Conservation (phyloP, 2,888 invertebrate genomes). For the Rosalia funebris region DNA sequence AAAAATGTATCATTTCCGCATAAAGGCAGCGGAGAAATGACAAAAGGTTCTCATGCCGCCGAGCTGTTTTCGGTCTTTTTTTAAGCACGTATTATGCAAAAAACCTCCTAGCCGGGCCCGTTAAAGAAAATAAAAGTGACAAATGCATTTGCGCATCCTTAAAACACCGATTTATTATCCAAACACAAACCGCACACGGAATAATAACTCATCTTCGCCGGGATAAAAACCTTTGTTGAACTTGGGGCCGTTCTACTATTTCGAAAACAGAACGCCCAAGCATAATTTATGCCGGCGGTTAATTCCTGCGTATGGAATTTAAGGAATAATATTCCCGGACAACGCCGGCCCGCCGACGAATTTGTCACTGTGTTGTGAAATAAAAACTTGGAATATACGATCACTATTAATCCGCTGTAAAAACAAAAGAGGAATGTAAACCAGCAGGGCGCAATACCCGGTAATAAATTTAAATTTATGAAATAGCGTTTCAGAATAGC, state of each 20-base stretch:
- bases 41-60: too few species aligned
- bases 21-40: too few species aligned
- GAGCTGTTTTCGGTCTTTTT: constrained; percentile 16
- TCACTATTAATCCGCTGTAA: constrained; percentile 43
- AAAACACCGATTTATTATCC: constrained; percentile 58
- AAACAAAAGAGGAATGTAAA: constrained; percentile 45
- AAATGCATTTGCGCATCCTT: constrained; percentile 55
- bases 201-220: constrained; percentile 39
- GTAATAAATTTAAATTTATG: constrained; percentile 49
- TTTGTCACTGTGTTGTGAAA: constrained; percentile 30
- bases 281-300: constrained; percentile 24
- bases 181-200: constrained; percentile 48
- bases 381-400: constrained; percentile 40
- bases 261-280: constrained; percentile 23
- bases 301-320: constrained; percentile 27
- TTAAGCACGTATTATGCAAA: constrained; percentile 44
- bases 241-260: constrained; percentile 13
- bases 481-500: constrained; percentile 45
- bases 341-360: too few species aligned
- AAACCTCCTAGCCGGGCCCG: constrained; percentile 30
- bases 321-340: constrained; percentile 20
- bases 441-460: constrained; percentile 36
- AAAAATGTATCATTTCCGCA: too few species aligned
- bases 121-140: constrained; percentile 55
- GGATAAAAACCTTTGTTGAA: constrained; percentile 27